Evolutionary conservation across 2,113 vertebrate species (phyloP).

Genomic region (Suricata suricatta): DNA sequence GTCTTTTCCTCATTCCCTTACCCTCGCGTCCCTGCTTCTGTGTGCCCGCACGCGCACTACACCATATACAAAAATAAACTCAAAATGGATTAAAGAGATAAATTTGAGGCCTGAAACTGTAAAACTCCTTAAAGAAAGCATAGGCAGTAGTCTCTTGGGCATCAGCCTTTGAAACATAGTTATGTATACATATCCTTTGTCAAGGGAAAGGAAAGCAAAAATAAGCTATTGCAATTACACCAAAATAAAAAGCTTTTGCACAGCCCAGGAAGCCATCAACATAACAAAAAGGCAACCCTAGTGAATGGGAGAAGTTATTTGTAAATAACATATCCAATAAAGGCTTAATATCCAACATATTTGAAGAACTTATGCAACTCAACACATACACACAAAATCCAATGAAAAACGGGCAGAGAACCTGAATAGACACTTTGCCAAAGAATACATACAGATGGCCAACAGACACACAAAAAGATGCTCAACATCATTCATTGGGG

Average conservation of each 20-base stretch:
- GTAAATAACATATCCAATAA: background rate
- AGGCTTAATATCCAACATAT: background rate
- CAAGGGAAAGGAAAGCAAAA: background rate
- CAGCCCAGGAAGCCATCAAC: background rate
- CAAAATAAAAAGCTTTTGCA: background rate
- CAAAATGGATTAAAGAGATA: background rate
- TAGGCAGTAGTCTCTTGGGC: background rate
- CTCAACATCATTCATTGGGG: background rate
- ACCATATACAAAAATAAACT: background rate
- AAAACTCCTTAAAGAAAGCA: background rate
- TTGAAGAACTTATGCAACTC: background rate
- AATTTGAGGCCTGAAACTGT: background rate
- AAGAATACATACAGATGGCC: background rate
- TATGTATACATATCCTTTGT: background rate
- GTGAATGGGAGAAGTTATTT: background rate
- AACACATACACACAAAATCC: background rate
- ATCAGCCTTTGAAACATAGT: background rate
- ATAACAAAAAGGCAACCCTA: background rate
- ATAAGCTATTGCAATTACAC: background rate
- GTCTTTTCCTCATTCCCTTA: too few species aligned
- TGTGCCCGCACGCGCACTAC: too few species aligned
- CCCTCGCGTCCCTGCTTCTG: too few species aligned
- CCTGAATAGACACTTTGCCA: background rate
- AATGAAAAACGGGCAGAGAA: background rate
- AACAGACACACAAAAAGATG: background rate